Percentiles rank a stretch among this genome's conserved stretches.
Conservation (phyloP, 1,140 invertebrate species). For the Nautilus pompilius region DNA sequence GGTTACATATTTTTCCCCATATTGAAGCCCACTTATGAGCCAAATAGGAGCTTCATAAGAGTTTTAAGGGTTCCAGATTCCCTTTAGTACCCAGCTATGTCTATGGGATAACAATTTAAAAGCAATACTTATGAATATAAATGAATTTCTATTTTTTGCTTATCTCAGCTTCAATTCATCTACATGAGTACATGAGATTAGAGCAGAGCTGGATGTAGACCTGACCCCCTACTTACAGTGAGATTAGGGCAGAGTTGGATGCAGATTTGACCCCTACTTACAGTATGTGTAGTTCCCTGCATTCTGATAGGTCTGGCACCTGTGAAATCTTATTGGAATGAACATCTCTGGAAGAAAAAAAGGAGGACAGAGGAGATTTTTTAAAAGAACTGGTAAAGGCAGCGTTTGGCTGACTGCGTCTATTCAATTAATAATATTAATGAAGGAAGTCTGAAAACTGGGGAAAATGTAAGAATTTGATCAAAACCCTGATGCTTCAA, state of each 20-base stretch:
- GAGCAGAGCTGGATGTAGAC: not conserved
- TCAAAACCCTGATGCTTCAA: not conserved
- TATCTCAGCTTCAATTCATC: no score
- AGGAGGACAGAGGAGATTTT: not conserved
- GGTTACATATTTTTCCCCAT: no score
- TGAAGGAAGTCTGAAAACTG: not conserved
- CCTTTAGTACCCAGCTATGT: no score
- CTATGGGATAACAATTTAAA: no score
- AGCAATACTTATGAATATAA: no score
- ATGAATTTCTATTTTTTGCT: no score
- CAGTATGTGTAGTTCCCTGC: slow-evolving; percentile 74
- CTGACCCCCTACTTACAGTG: not conserved
- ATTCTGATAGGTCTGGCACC: slow-evolving; percentile 45
- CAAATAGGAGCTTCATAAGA: no score
- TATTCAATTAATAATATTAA: no score
- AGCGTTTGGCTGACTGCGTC: no score
- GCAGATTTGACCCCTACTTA: slow-evolving; percentile 64
- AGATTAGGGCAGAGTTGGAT: not conserved
- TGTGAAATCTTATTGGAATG: slow-evolving; percentile 49
- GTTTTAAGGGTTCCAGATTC: no score
- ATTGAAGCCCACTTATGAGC: no score
- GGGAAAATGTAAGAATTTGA: not conserved
- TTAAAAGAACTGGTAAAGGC: not conserved
- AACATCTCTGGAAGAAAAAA: slow-evolving; percentile 49
- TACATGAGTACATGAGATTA: no score